Base-by-base conservation (phyloP, 2,113 vertebrate species). In the Butorides virescens region DNA sequence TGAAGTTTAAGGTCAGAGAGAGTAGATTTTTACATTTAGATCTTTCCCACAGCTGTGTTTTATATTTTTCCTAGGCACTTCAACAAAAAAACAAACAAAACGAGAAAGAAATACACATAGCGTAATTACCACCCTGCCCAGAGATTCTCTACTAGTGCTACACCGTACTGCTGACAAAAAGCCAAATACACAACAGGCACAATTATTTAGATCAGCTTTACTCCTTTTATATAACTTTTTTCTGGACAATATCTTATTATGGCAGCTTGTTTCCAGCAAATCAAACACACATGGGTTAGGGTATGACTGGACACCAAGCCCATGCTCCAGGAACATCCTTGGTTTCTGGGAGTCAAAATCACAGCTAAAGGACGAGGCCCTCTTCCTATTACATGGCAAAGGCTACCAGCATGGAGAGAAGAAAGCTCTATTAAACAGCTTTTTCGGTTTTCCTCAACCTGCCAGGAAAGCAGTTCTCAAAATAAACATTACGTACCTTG, bases 231-330 rank as follows among this genome's bases (percentile, higher is more conserved):
- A 3, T 2, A 15, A 9, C 8, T 68, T 59, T 37, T 32, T 27
- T 9, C 23, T 55, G 11, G 29, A 71, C 25, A n/a, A 25, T 13
- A 68, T 68, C n/a, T 62, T 14, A 10, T 6, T 47, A 18, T 5
- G 11, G 83, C 26, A 70, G n/a, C 25, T 76, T 34, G 4, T 19
- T 73, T 83, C 17, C 79, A 58, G 63, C 49, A 46, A 7, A 20
- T 30, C 11, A 4, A 11, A 52, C 18, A 47, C 0, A 2, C 15
- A 4, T 0, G 0, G 15, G 19, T 34, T 58, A 17, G 18, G 55
- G 2, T 17, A 32, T 4, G 13, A 76, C 15, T 14, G n/a, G 56
- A 37, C 5, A 16, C 1, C 4, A 13, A 13, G 14, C 0, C 0
- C 47, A 9, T 0, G 0, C 15, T 66, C 46, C 61, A 34, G n/a